phyloP scores from a whole-genome alignment of 2,113 vertebrate genomes.

The Litocranius walleri region DNA sequence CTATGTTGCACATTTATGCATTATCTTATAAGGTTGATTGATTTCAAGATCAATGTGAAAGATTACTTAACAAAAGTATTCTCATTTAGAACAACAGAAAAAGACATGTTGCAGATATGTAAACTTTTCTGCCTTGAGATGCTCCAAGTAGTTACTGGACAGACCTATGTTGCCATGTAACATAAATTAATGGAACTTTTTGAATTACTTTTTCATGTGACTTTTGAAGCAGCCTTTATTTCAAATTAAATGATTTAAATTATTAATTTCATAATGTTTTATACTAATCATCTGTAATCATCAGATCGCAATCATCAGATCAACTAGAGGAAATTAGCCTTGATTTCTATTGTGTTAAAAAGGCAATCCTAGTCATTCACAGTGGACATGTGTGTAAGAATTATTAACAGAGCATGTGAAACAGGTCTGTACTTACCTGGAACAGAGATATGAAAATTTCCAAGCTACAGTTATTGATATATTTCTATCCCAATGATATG shows the following conservation, averaged over 20 bases:
- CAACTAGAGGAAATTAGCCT: not conserved
- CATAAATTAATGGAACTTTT: not conserved
- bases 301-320: not conserved
- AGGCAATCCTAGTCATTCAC: not conserved
- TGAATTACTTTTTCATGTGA: not conserved
- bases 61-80: not conserved
- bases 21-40: not conserved
- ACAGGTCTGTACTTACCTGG: not conserved
- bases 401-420: not conserved
- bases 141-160: not conserved
- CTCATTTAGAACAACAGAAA: not conserved
- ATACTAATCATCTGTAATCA: not conserved
- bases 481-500: not conserved
- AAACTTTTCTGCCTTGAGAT: not conserved
- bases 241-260: not conserved
- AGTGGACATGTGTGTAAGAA: not conserved
- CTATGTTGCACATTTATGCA: not conserved
- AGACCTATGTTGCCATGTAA: not conserved
- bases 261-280: not conserved
- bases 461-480: not conserved
- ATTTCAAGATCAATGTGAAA: not conserved
- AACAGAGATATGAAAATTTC: not conserved
- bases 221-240: not conserved
- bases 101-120: not conserved
- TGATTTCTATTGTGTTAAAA: not conserved